Conservation (phyloP, 2,888 invertebrate genomes). For the Drosophila ustulata region DNA sequence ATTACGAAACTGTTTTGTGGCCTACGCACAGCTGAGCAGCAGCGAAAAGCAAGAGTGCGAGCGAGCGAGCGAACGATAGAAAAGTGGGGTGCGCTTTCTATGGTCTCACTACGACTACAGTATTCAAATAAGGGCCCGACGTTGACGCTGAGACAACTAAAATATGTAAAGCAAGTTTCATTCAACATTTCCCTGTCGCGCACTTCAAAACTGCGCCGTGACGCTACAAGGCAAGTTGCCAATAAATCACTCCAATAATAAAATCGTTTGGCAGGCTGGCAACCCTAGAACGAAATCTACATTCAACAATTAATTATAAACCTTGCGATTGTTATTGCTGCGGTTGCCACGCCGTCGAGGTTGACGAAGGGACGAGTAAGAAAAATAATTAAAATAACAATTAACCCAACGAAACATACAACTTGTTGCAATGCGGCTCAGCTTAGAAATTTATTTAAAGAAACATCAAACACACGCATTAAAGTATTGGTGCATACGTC, state of each 20-base stretch:
- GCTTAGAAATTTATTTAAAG: slow-evolving; percentile 22
- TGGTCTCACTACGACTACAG: slow-evolving; percentile 10
- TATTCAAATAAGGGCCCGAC: slow-evolving; percentile 38
- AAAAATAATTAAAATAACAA: slow-evolving; percentile 11
- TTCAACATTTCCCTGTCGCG: slow-evolving; percentile 42
- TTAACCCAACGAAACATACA: slow-evolving; percentile 15
- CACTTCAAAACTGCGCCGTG: slow-evolving; percentile 34
- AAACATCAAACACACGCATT: slow-evolving; percentile 5
- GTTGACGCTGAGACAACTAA: slow-evolving; percentile 43
- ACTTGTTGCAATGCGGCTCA: slow-evolving; percentile 45
- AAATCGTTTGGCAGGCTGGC: slow-evolving; percentile 29
- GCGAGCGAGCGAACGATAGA: slow-evolving; percentile 20
- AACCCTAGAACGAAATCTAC: slow-evolving; percentile 37
- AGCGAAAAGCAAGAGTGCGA: slow-evolving; percentile 30
- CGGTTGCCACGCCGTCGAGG: slow-evolving; percentile 37
- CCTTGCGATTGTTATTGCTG: slow-evolving; percentile 58
- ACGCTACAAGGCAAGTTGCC: slow-evolving; percentile 50
- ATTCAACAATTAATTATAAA: slow-evolving; percentile 67
- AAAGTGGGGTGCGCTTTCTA: slow-evolving; percentile 57
- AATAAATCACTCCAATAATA: slow-evolving; percentile 44
- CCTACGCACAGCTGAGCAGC: slow-evolving; percentile 74
- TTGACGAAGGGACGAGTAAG: background rate
- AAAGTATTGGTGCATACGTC: slow-evolving; percentile 16
- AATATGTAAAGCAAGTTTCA: slow-evolving; percentile 55
- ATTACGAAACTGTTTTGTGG: slow-evolving; percentile 66